Conservation (phyloP, 2,113 vertebrate genomes). For the Dipodomys merriami region DNA sequence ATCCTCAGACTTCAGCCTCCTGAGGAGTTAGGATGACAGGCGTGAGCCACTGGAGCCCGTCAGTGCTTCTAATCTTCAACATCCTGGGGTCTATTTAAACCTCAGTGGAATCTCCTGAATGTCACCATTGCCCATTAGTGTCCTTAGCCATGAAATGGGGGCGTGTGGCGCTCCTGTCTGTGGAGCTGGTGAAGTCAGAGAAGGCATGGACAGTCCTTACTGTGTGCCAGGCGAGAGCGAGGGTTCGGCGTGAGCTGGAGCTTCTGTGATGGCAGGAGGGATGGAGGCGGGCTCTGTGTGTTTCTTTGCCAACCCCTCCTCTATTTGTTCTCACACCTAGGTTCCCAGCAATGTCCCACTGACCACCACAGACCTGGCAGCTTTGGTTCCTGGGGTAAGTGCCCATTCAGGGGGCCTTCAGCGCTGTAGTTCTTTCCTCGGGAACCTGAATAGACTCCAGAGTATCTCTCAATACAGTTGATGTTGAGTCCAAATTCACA, state of each 20-base stretch:
- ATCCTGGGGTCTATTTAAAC: not conserved
- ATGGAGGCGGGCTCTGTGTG: no score
- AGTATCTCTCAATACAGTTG: not conserved
- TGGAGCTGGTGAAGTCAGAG: no score
- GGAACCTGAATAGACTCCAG: not conserved
- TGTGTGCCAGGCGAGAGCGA: no score
- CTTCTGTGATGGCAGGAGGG: not conserved
- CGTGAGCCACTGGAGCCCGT: no score
- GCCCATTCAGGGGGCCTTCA: not conserved
- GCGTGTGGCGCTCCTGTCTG: no score
- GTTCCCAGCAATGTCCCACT: slow-evolving; percentile 56
- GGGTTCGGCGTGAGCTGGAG: not conserved
- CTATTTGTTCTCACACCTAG: slow-evolving; percentile 48
- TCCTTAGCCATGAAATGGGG: no score
- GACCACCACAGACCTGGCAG: slow-evolving; percentile 63
- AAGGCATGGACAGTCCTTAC: no score
- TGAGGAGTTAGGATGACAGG: no score
- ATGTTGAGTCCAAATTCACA: not conserved
- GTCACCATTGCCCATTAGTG: no score
- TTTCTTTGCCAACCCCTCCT: not conserved
- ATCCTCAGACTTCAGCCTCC: no score
- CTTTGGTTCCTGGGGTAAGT: slow-evolving; percentile 81
- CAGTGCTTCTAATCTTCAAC: no score
- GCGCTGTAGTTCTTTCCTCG: not conserved
- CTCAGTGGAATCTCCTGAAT: not conserved